Evolutionary conservation across 2,797 vertebrate genomes (phyloP), one percentile per base, ranked within the genome.

Genomic region (Dallia pectoralis): DNA sequence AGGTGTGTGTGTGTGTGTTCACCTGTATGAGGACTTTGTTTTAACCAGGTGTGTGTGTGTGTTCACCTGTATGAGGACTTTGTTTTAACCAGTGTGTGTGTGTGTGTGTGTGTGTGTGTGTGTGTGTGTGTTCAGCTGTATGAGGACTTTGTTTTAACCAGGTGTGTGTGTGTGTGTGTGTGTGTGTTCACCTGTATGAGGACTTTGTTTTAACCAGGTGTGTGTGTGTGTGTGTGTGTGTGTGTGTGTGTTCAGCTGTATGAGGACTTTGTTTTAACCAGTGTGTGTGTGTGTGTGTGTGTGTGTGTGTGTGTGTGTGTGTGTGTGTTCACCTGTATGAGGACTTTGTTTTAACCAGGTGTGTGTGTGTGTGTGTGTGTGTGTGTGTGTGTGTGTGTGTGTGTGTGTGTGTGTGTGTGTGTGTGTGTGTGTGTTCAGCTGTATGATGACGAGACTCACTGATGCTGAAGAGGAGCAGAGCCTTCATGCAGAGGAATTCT

Each of bases 401-500:
- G 22, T 29, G 53, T 56, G 53, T 32, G 11, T 63, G 61, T 12
- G 29, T 63, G 22, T 29, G 29, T 63, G 25, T 30, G 8, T 29
- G n/a, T 63, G 11, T 25, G 9, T 47, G 44, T 67, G 66, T 68
- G 67, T 15, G 8, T 29, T 16, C 29, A 18, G 27, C 16, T 29
- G 11, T 16, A 14, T 32, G 27, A 29, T 29, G 67, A 32, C 29
- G 61, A 47, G 74, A 95, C 97, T 95, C 85, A 98, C 97, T 93
- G 89, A 97, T 96, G 89, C 96, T 98, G 94, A 98, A 97, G 87
- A 98, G 95, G 51, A 98, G 93, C 56, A 98, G 91, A 70, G 95
- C 96, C 86, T 97, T 98, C 96, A 98, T 97, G 79, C 97, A 98
- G 81, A 98, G 94, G 77, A 96, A 98, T 92, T 98, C 97, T 87